Base-by-base conservation (phyloP, 1,140 invertebrate species). In the Stenopsyche tienmushanensis region DNA sequence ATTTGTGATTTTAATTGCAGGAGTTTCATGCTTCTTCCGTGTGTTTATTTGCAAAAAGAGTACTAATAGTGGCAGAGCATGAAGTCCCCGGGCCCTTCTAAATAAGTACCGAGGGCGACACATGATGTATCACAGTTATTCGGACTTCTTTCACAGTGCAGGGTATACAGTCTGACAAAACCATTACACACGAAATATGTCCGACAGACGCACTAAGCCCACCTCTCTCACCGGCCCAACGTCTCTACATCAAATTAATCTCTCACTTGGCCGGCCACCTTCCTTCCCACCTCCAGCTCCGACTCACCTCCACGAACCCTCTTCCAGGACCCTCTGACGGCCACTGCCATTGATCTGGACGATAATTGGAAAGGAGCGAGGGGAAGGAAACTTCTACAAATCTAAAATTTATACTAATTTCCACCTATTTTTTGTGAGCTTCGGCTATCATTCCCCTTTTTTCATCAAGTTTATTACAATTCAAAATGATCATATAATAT, bases 211-310 rank as follows among this genome's bases (percentile, higher is more conserved):
- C 60, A 58, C 52, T 65, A 47, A 65, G 55, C 54, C 62, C 67
- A 52, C 66, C 64, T 66, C 57, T 66, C 62, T 60, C 63, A 45
- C 39, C 34, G 21, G 24, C 60, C 13, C 9, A 25, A 18, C 25
- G 44, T 42, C 63, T 69, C 52, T 67, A 49, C 66, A 64, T 64
- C 54, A 55, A 70, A 70, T 70, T 70, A 70, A 70, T 70, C 68
- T 66, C 64, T 57, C 39, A 55, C 59, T 67, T 52, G 34, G 39
- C 59, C 45, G 50, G 9, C 44, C 59, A 23, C 34, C 49, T 17
- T 39, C 50, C 24, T 1, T 25, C 9, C 13, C 13, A 1, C 49
- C 39, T 20, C 42, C 7, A 34, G 13, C 26, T 34, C 54, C 23
- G 13, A 8, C 9, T 13, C n/a, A 3, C 23, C 10, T 3, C 41